These are phyloP conservation scores for Triplophysa yarkandensis DNA, from an alignment of 2,797 vertebrate species.

Conservation along the genomic window DNA sequence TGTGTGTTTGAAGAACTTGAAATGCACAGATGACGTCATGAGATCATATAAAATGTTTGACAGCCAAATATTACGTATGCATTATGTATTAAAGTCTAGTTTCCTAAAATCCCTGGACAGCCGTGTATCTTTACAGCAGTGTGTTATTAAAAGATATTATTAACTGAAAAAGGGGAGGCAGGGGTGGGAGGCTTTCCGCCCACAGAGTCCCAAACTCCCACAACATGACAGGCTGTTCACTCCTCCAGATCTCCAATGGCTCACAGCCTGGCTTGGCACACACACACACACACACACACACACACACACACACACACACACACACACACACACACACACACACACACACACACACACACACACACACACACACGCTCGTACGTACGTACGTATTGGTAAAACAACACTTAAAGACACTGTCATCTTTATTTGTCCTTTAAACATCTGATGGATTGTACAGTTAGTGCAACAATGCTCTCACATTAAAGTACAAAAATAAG, in stretches of 20 bases:
- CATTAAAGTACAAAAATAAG: no score
- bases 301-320: constrained; percentile 1
- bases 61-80: neutral
- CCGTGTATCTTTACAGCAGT: neutral
- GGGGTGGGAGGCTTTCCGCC: constrained; percentile 33
- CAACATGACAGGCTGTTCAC: constrained; percentile 44
- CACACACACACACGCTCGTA: constrained; percentile 1
- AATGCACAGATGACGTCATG: neutral
- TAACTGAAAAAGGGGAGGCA: constrained; percentile 40
- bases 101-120: neutral
- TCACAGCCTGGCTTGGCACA: constrained; percentile 55
- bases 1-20: neutral
- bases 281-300: neutral
- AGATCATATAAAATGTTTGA: constrained; percentile 12
- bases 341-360: constrained; percentile 13
- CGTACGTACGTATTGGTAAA: no score
- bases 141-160: constrained; percentile 18
- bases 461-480: neutral
- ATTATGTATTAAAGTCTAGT: neutral
- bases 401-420: constrained; percentile 26
- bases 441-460: neutral
- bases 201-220: constrained; percentile 49
- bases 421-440: neutral
- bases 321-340: constrained; percentile 13
- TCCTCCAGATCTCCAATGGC: constrained; percentile 43